Conservation (phyloP, 2,797 vertebrate species). For the Gila robusta region DNA sequence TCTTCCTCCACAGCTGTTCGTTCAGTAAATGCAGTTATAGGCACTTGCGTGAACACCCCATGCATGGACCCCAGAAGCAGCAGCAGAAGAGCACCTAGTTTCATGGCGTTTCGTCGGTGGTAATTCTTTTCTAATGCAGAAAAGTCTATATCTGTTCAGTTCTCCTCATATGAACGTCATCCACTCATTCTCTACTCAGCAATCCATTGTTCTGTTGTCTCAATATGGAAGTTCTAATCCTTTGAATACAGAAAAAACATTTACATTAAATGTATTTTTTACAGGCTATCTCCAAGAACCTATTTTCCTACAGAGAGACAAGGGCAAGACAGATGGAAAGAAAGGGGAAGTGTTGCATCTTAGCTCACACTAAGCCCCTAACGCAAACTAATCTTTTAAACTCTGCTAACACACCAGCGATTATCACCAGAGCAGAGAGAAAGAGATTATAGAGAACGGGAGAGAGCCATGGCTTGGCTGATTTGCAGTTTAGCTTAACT, state of each 20-base stretch:
- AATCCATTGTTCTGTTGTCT: background rate
- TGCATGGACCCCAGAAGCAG: constrained; percentile 65
- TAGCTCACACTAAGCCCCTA: constrained; percentile 70
- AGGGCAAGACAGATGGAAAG: constrained; percentile 29
- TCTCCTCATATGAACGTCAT: background rate
- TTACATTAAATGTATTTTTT: background rate
- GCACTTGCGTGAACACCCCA: constrained; percentile 64
- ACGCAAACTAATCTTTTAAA: constrained; percentile 73
- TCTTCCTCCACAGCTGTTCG: constrained; percentile 56
- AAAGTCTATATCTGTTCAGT: background rate
- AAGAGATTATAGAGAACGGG: constrained; percentile 2
- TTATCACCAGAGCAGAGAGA: constrained; percentile 25
- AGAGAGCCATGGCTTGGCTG: background rate
- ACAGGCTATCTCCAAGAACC: background rate
- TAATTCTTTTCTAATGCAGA: background rate
- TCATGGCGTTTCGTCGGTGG: constrained; percentile 31
- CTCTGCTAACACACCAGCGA: constrained; percentile 59
- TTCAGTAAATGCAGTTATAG: constrained; percentile 45
- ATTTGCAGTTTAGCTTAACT: constrained; percentile 22
- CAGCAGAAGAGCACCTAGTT: constrained; percentile 46
- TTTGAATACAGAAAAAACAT: background rate
- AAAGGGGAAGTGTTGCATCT: constrained; percentile 16
- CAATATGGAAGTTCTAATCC: background rate
- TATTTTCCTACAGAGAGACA: background rate
- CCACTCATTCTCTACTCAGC: background rate